phyloP scores from a whole-genome alignment of 2,113 vertebrate genomes.

The Hiodon tergisus region DNA sequence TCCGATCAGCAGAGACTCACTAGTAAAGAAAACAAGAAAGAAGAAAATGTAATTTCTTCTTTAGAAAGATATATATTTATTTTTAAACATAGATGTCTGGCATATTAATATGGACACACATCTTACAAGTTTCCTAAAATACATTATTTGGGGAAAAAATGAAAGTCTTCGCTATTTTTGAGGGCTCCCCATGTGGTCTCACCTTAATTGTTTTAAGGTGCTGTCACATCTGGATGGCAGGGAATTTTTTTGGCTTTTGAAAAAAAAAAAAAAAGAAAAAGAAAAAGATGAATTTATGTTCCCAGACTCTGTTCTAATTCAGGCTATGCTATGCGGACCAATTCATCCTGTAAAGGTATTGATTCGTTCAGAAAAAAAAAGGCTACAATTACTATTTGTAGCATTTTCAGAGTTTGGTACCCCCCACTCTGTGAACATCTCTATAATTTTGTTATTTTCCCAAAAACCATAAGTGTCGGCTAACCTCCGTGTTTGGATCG shows the following conservation, averaged over 20 bases:
- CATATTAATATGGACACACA: slow-evolving; percentile 20
- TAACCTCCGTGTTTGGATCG: slow-evolving; percentile 65
- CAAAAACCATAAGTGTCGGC: slow-evolving; percentile 61
- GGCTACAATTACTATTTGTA: neutral
- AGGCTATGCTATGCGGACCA: neutral
- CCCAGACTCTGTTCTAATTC: neutral
- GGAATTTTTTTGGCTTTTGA: slow-evolving; percentile 1
- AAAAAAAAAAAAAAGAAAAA: slow-evolving; percentile 28
- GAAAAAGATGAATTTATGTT: neutral
- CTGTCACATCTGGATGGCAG: slow-evolving; percentile 61
- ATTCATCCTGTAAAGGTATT: neutral
- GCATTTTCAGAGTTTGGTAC: neutral
- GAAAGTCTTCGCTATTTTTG: slow-evolving; percentile 36
- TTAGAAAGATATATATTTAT: slow-evolving; percentile 31
- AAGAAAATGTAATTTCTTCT: slow-evolving; percentile 12
- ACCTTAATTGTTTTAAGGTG: slow-evolving; percentile 49
- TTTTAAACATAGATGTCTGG: slow-evolving; percentile 62
- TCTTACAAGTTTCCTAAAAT: slow-evolving; percentile 55
- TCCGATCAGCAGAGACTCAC: too few relatives aligned
- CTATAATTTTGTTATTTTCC: slow-evolving; percentile 42
- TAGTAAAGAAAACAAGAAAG: too few relatives aligned
- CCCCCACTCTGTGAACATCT: slow-evolving; percentile 13
- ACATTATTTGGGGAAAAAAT: too few relatives aligned
- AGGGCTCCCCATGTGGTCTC: slow-evolving; percentile 68
- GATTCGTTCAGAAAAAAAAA: neutral